These are phyloP conservation scores for Triplophysa rosa DNA, from an alignment of 2,113 vertebrate genomes.

Conservation along the genomic window DNA sequence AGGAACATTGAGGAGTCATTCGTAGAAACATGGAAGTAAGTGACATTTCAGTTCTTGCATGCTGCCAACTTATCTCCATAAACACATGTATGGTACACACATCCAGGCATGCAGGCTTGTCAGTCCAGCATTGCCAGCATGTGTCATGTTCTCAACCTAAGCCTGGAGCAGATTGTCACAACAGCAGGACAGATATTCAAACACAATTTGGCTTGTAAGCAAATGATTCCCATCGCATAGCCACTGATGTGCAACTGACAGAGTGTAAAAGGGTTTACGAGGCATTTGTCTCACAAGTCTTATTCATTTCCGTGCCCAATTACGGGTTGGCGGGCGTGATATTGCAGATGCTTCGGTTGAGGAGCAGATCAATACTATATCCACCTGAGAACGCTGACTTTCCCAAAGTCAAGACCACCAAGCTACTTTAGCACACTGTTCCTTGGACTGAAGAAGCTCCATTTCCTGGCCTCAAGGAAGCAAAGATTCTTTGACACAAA, in stretches of 20 bases:
- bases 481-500: constrained; percentile 18
- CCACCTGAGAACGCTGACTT: constrained; percentile 29
- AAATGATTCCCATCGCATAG: constrained; percentile 38
- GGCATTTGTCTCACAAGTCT: constrained; percentile 39
- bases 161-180: constrained; percentile 17
- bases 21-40: neutral
- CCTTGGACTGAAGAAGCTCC: neutral
- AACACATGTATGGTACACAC: neutral
- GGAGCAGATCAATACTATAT: constrained; percentile 47
- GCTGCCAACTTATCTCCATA: neutral
- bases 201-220: constrained; percentile 30
- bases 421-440: constrained; percentile 6
- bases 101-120: neutral
- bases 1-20: neutral
- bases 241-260: constrained; percentile 19
- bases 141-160: neutral
- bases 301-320: constrained; percentile 45
- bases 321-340: constrained; percentile 30
- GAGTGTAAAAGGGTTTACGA: constrained; percentile 36
- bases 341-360: neutral
- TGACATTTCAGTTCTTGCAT: neutral
- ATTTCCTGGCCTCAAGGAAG: neutral
- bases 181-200: constrained; percentile 36
- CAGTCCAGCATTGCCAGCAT: neutral
- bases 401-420: constrained; percentile 3